Conservation (phyloP, 2,113 vertebrate species). For the Recurvirostra avosetta region DNA sequence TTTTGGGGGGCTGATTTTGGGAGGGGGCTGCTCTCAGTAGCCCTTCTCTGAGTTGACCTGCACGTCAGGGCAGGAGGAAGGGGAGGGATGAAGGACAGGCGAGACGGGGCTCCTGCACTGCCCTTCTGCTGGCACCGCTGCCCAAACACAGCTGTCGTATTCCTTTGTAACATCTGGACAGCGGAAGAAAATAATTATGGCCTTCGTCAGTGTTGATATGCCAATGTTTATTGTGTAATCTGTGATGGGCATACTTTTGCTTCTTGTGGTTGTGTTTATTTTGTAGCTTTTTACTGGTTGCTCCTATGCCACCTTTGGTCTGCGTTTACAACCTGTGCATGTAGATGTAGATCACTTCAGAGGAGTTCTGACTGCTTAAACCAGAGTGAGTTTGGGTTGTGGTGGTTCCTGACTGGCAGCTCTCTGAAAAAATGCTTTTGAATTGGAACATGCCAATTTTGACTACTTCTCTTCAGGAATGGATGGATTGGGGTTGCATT, state of each 20-base stretch:
- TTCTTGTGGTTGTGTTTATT: neutral
- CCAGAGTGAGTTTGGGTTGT: neutral
- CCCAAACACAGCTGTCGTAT: neutral
- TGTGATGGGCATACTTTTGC: neutral
- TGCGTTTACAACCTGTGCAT: neutral
- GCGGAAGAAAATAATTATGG: neutral
- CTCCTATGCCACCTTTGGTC: neutral
- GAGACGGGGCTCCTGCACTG: neutral
- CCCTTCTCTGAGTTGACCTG: neutral
- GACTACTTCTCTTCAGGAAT: neutral
- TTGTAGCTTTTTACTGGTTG: neutral
- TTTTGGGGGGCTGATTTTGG: neutral
- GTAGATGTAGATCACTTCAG: neutral
- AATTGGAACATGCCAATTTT: neutral
- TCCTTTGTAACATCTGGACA: neutral
- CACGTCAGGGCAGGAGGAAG: neutral
- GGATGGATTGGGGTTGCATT: neutral
- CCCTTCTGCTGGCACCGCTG: neutral
- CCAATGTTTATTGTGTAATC: neutral
- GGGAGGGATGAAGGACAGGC: neutral
- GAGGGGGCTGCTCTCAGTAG: neutral
- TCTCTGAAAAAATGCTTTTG: neutral
- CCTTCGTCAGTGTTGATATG: neutral
- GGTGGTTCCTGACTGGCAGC: neutral
- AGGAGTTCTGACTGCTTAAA: neutral